These are phyloP conservation scores for Callipepla californica DNA, from an alignment of 2,113 vertebrate genomes.

Conservation along the genomic window DNA sequence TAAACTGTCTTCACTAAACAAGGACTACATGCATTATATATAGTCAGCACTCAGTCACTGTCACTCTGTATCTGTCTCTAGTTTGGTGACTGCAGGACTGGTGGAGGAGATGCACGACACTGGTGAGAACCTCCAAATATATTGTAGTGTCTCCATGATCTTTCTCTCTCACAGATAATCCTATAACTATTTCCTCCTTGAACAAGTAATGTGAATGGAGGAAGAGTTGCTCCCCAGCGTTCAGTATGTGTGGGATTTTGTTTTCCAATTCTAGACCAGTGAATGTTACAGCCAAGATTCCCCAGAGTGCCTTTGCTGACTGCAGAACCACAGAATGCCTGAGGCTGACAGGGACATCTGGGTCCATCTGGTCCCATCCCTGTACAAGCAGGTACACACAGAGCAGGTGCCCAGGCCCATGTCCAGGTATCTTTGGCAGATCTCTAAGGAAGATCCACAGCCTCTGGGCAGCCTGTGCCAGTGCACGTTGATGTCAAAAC, in stretches of 20 bases:
- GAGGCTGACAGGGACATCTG: not conserved
- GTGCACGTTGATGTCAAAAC: not conserved
- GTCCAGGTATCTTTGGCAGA: not conserved
- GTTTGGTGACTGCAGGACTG: not conserved
- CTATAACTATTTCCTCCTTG: not conserved
- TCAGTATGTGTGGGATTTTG: not conserved
- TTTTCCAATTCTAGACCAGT: not conserved
- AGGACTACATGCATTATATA: not conserved
- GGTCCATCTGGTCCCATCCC: not conserved
- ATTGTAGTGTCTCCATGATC: not conserved
- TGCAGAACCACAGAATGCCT: not conserved
- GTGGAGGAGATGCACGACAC: not conserved
- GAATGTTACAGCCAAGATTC: not conserved
- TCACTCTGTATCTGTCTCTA: not conserved
- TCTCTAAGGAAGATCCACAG: not conserved
- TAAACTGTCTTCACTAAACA: not conserved
- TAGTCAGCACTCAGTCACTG: not conserved
- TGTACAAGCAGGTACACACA: not conserved
- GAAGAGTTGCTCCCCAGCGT: not conserved
- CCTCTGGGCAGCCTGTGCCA: not conserved
- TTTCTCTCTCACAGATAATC: not conserved
- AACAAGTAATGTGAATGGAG: not conserved
- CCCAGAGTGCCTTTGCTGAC: not conserved
- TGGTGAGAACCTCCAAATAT: not conserved
- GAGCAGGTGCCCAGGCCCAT: not conserved